phyloP scores from a whole-genome alignment of 2,113 vertebrate genomes.

The Clarias batrachus region DNA sequence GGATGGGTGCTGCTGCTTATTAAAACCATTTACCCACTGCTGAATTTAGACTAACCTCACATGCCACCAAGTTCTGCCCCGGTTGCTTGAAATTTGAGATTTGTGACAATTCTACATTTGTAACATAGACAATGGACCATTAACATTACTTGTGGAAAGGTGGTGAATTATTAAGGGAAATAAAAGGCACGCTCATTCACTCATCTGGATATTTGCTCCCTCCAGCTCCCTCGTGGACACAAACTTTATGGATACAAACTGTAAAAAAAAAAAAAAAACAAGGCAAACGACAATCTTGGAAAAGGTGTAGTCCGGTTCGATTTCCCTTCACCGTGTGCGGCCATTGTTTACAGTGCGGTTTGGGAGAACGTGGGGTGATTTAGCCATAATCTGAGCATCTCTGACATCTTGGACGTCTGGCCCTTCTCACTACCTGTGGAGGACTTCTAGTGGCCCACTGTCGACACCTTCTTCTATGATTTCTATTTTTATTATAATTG shows the following conservation, averaged over 20 bases:
- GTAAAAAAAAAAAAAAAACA: slow-evolving; percentile 53
- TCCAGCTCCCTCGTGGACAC: slow-evolving; percentile 41
- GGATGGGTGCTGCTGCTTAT: slow-evolving; percentile 45
- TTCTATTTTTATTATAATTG: slow-evolving; percentile 62
- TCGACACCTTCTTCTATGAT: slow-evolving; percentile 63
- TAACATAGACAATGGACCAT: slow-evolving; percentile 50
- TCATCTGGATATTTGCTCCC: slow-evolving; percentile 41
- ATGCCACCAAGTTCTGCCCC: slow-evolving; percentile 47
- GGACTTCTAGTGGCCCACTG: slow-evolving; percentile 47
- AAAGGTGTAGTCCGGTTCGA: slow-evolving; percentile 68
- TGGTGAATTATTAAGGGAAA: slow-evolving; percentile 45
- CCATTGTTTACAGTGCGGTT: slow-evolving; percentile 56
- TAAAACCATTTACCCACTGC: slow-evolving; percentile 43
- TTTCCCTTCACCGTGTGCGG: slow-evolving; percentile 56
- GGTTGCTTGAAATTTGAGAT: slow-evolving; percentile 36
- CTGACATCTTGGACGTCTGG: slow-evolving; percentile 47
- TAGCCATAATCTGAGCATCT: slow-evolving; percentile 65
- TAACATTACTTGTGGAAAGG: slow-evolving; percentile 46
- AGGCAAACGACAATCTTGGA: slow-evolving; percentile 77
- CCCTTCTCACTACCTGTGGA: slow-evolving; percentile 51
- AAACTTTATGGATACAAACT: slow-evolving; percentile 57
- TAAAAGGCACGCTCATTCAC: slow-evolving; percentile 35
- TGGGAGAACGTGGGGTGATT: slow-evolving; percentile 60
- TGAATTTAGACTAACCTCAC: slow-evolving; percentile 57
- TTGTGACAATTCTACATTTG: slow-evolving; percentile 54